A percentile compares a stretch with the other conserved stretches of the same genome.
phyloP scores from a whole-genome alignment of 2,888 invertebrate genomes.

The Acleris emargana region DNA sequence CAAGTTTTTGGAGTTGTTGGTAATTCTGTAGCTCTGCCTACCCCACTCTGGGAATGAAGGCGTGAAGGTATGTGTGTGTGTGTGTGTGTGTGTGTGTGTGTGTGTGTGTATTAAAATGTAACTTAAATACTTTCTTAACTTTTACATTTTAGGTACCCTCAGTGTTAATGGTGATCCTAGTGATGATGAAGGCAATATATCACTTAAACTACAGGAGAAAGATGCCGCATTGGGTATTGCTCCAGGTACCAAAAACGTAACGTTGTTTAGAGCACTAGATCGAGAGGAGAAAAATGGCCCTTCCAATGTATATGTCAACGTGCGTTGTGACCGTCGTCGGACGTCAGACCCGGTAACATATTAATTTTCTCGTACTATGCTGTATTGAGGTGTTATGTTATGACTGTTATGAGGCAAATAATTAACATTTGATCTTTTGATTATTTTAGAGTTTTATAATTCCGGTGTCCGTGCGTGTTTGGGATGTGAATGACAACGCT shows the following conservation, averaged over 20 bases:
- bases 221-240: slow-evolving; percentile 91
- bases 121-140: neutral
- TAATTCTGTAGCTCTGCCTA: too few relatives aligned
- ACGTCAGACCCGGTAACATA: slow-evolving; percentile 88
- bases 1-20: too few relatives aligned
- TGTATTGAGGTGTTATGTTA: too few relatives aligned
- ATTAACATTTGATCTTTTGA: neutral
- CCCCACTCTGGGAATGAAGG: too few relatives aligned
- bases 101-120: too few relatives aligned
- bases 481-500: slow-evolving; percentile 96
- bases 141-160: slow-evolving; percentile 80
- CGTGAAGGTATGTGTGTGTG: too few relatives aligned
- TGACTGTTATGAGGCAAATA: neutral
- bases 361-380: slow-evolving; percentile 45
- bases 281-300: slow-evolving; percentile 93
- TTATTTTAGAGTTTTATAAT: slow-evolving; percentile 87
- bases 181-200: slow-evolving; percentile 88
- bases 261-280: slow-evolving; percentile 90
- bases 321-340: slow-evolving; percentile 91
- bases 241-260: slow-evolving; percentile 91
- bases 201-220: slow-evolving; percentile 89
- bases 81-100: too few relatives aligned
- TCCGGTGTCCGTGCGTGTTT: slow-evolving; percentile 92
- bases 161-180: slow-evolving; percentile 92
- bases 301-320: slow-evolving; percentile 92